A percentile compares a stretch with the other conserved stretches of the same genome.
These are phyloP conservation scores for Phymatocera aterrima DNA, from an alignment of 2,888 invertebrate genomes.

Conservation along the genomic window DNA sequence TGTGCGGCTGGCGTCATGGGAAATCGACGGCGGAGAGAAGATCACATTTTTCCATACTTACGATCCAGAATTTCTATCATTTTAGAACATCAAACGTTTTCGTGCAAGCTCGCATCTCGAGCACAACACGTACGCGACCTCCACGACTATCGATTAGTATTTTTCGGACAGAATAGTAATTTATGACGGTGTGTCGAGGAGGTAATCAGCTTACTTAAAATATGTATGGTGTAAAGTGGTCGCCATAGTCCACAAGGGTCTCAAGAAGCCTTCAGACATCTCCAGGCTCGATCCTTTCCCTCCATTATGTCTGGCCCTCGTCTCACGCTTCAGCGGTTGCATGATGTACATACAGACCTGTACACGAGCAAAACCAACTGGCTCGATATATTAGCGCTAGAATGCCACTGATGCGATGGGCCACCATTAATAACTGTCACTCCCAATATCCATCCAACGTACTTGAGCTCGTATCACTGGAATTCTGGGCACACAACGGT, in stretches of 20 bases:
- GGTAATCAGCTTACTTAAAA: neutral
- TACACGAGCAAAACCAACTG: conserved; percentile 25
- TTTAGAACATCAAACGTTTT: too few species aligned
- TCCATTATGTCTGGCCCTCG: conserved; percentile 31
- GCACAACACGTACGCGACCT: too few species aligned
- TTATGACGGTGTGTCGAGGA: neutral
- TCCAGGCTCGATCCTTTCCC: neutral
- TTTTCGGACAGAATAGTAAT: neutral
- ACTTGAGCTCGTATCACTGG: neutral
- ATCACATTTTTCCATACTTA: too few species aligned
- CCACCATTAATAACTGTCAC: conserved; percentile 41
- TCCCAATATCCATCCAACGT: conserved; percentile 4
- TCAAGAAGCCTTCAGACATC: neutral
- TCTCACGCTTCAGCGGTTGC: neutral
- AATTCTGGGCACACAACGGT: neutral
- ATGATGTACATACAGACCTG: neutral
- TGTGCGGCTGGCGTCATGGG: too few species aligned
- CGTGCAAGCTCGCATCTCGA: too few species aligned
- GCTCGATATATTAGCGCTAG: conserved; percentile 12
- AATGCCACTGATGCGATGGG: conserved; percentile 24
- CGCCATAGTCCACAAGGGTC: neutral
- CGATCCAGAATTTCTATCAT: too few species aligned
- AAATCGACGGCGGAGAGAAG: too few species aligned
- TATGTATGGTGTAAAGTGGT: conserved; percentile 12
- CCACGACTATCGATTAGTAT: neutral